Base-by-base conservation (phyloP, 2,888 invertebrate genomes). In the Mayetiola destructor region DNA sequence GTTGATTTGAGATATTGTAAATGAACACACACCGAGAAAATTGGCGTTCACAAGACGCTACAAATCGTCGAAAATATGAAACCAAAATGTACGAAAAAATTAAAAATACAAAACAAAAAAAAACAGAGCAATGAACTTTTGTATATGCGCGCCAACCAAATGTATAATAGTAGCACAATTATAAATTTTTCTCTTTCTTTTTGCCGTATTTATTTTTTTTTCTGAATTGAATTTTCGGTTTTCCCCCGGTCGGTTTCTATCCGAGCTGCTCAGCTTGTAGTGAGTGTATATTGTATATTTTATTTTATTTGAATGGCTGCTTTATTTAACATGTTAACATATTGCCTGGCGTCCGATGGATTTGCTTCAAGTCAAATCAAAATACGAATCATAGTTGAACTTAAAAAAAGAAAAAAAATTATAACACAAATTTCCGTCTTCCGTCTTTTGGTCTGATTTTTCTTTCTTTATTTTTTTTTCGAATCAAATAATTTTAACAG, bases 91-190 rank as follows among this genome's bases (percentile, higher is more conserved):
- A 48, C 48, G 48, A 48, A 16, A 48, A 27, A n/a, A n/a, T n/a
- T 48, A 48, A 48, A 48, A 48, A 23, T 48, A 48, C 23, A 27
- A 48, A 27, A 48, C 48, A 48, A 48, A 42, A 42, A 48, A 48
- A 48, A 48, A 27, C 48, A n/a, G 48, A 27, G 48, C 48, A 48
- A 48, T 48, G 48, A 48, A 48, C 48, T 16, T 16, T 23, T 48
- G 48, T 27, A 27, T 48, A 48, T 48, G 48, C 48, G 48, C 48
- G 48, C 48, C n/a, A 48, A 27, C 48, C 48, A 48, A 48, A 48
- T 48, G 48, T 48, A 48, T 48, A 48, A 48, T 48, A 48, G 48
- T 48, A 48, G 48, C 48, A 48, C 48, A 48, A 48, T 48, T 48
- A 48, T 27, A 48, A 48, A 20, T 48, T 48, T 27, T 48, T 48